Base-by-base conservation (phyloP, 2,888 invertebrate species). In the Leistus spinibarbis region DNA sequence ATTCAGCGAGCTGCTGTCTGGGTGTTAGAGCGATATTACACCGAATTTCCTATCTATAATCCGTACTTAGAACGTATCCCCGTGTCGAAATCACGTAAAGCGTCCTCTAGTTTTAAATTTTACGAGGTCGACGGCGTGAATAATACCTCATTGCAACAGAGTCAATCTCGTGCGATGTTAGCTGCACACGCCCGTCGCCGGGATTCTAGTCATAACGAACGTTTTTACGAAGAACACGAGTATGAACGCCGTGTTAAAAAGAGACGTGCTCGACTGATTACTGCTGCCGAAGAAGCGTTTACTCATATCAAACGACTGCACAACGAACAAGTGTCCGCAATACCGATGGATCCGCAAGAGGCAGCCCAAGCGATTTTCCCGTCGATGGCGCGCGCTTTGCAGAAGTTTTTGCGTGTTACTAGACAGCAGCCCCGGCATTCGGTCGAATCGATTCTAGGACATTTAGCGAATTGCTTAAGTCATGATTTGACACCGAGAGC, bases 281-380 rank as follows among this genome's bases (percentile, higher is more conserved):
- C 95, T 0, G 97, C 98, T 0, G 95, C 98, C 0, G 99, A 99
- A 85, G 99, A 99, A 83, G 98, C 99, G 0, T 99, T 99, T 85
- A 97, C 98, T 10, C 98, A 99, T 83, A 97, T 99, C 78, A 94
- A 96, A 81, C 89, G 98, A 54, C 90, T 97, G 77, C 87, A 91
- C 78, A 89, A 90, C 76, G 91, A 90, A 79, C 88, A 90, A 71
- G 91, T 93, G 27, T 92, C 95, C 0, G 93, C 95, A 0, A 91
- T 94, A 76, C 93, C 95, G 0, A 92, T 99, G 88, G 97, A 98
- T 82, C 94, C 98, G 0, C 92, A 95, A 81, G 98, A 98, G 87
- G 98, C 99, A 2, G 99, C 99, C 0, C 96, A 97, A 84, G 97
- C 98, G 0, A 96, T 99, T 73, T 99, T 99, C 84, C 98, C 98